Conservation (phyloP, 2,797 vertebrate genomes). For the Halcyon smyrnensis region DNA sequence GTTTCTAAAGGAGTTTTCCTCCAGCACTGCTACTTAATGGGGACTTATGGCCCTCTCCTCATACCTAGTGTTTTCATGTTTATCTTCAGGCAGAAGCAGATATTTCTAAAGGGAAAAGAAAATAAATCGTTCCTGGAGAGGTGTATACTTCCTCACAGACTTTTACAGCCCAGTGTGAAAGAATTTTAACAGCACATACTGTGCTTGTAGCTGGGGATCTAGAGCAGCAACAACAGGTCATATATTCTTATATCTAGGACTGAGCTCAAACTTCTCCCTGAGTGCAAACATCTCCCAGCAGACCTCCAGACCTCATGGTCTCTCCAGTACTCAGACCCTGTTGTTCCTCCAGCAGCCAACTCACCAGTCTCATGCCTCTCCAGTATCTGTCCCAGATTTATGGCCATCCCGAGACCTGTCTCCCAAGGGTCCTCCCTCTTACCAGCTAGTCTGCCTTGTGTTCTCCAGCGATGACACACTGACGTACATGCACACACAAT, state of each 20-base stretch:
- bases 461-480: accelerated
- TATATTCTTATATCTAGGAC: no score
- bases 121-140: neutral
- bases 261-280: neutral
- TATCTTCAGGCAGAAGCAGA: neutral
- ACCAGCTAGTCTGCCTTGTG: neutral
- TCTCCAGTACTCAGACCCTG: neutral
- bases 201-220: neutral
- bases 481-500: neutral
- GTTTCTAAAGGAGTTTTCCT: neutral
- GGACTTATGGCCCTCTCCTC: neutral
- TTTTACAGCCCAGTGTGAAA: neutral
- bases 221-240: neutral
- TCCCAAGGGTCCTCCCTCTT: neutral
- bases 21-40: neutral
- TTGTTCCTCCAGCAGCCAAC: neutral
- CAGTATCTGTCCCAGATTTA: neutral
- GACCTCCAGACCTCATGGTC: neutral
- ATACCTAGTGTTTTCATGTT: neutral
- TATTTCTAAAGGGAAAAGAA: neutral
- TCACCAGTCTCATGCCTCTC: neutral
- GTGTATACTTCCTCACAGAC: neutral
- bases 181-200: neutral
- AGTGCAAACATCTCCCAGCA: neutral
- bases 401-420: neutral